Base-by-base conservation (phyloP, 2,888 invertebrate genomes). In the Archips xylosteana region DNA sequence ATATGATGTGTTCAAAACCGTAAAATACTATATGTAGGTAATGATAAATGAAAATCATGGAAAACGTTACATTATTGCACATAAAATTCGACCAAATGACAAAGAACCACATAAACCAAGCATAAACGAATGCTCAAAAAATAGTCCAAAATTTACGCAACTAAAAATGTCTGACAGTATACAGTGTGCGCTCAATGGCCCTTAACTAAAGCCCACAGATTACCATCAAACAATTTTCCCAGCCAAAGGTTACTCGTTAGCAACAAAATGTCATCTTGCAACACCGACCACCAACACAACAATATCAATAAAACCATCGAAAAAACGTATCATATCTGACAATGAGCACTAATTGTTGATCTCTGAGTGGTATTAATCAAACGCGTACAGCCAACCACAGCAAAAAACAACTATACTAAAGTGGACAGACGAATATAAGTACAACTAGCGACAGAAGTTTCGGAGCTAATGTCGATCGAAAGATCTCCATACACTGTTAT, bases 341-440 rank as follows among this genome's bases (percentile, higher is more conserved):
- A 91, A 92, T 87, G 87, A 84, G 78, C 87, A 89, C 92, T 93
- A 93, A 93, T 93, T 92, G 90, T 89, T 88, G 88, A 90, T 89
- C 90, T 88, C 85, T 45, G 45, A 81, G 87, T 87, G 87, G 89
- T 92, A 92, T 93, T 93, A 92, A 93, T 93, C 92, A 92, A 91
- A 89, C 87, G 83, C 77, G 57, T 59, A 61, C 64, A 68, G n/a
- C 51, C 39, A 36, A 23, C 51, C 6, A 23, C 51, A 57, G 23
- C 1, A 15, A 54, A 57, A 57, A 57, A 32, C 2, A 32, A 32
- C 32, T 32, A 57, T 54, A 54, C 51, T 57, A 32, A 3, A 23
- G 54, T 54, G 8, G 15, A 23, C n/a, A 9, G 39, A 39, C 23
- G 23, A n/a, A 54, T 54, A 54, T 49, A 49, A 49, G 23, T 54